Evolutionary conservation across 2,888 invertebrate genomes (phyloP).

Genomic region (Stegana nigrithorax): DNA sequence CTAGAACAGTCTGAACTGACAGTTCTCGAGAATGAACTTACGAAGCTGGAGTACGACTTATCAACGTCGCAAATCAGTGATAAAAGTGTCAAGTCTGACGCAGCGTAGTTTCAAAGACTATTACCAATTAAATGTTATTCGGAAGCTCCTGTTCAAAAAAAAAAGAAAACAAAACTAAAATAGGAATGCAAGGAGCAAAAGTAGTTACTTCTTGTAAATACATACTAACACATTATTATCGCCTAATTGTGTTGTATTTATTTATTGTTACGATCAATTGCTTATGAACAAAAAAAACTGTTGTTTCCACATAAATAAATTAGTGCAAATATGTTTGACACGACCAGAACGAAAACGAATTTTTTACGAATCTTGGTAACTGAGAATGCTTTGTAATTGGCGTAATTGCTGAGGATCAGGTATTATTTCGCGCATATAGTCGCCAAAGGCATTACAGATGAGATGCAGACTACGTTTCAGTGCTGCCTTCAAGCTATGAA

Average conservation of each 20-base stretch:
- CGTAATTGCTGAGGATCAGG: slow-evolving; percentile 73
- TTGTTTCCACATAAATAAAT: too few relatives aligned
- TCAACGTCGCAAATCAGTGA: slow-evolving; percentile 24
- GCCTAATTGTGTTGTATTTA: slow-evolving; percentile 46
- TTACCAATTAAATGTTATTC: not conserved
- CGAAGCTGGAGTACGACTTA: slow-evolving; percentile 46
- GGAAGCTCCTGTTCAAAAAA: not conserved
- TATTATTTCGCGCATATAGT: slow-evolving; percentile 72
- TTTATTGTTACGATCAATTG: slow-evolving; percentile 46
- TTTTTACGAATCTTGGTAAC: slow-evolving; percentile 70
- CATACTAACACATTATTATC: not conserved
- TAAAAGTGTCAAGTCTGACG: not conserved
- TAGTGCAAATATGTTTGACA: too few relatives aligned
- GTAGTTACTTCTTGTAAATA: slow-evolving; percentile 12
- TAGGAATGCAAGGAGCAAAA: slow-evolving; percentile 12
- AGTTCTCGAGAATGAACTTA: slow-evolving; percentile 39
- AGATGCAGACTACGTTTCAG: slow-evolving; percentile 79
- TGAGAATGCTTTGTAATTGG: slow-evolving; percentile 75
- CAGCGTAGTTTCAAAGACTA: not conserved
- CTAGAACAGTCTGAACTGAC: slow-evolving; percentile 23
- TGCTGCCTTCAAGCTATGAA: slow-evolving; percentile 74
- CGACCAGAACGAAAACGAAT: too few relatives aligned
- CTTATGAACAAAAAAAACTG: slow-evolving; percentile 18
- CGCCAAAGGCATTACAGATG: slow-evolving; percentile 71
- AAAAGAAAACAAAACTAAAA: not conserved